Evolutionary conservation across 2,888 invertebrate genomes (phyloP), one percentile per base, ranked within the genome.

Genomic region (Pycnomerus fuliginosus): DNA sequence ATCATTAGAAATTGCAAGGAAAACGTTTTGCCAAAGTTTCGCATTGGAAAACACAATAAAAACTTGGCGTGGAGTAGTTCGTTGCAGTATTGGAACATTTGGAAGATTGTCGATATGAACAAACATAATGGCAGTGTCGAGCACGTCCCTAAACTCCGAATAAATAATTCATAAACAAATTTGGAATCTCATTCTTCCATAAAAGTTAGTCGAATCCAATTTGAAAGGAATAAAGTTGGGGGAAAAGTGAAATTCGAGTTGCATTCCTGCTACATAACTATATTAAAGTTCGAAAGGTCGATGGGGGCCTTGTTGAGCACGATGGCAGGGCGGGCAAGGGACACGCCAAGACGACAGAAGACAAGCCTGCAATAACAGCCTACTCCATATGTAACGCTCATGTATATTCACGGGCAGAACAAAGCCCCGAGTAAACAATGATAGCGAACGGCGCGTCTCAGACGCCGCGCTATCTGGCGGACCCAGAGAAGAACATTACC

Each of bases 361-460:
- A 44, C 44, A 46, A 45, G 62, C 60, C 61, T 63, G 60, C 64
- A 67, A 69, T 69, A 69, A 69, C 68, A 68, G 64, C 66, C 69
- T 69, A 62, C 58, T 69, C 69, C 70, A 71, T 71, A 70, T 71
- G 70, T 70, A 71, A 70, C 67, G 67, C 69, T 71, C 70, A 71
- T 70, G 70, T 71, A 69, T 71, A 71, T 71, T 71, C 70, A 71
- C 65, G 64, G 63, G 56, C 60, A 58, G 65, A 65, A 69, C 68
- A 69, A 71, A 70, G 68, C 67, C 60, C 50, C 61, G 63, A 65
- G 70, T 68, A 69, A 70, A 71, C 70, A 70, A 69, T 65, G 66
- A 65, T 62, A 58, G 63, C 61, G 60, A 60, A 55, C 50, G 34
- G 35, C 44, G 53, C 58, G 55, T 53, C 56, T 55, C 52, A 52